These are phyloP conservation scores for Psittacula echo DNA, from an alignment of 2,797 vertebrate species.

Conservation along the genomic window DNA sequence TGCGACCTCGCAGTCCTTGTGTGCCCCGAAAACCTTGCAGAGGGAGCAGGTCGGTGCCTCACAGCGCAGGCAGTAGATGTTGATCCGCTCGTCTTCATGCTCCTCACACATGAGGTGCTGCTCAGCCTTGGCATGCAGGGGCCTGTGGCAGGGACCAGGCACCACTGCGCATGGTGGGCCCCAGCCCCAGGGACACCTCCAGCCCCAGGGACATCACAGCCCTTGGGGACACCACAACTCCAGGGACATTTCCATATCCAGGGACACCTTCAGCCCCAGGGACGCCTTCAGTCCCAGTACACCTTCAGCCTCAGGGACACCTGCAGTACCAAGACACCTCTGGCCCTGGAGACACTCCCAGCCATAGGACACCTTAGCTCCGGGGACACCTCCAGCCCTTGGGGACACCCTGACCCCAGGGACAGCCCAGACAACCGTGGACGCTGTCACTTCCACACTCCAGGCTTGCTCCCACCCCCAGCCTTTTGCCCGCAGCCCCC, in stretches of 20 bases:
- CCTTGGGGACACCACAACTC: neutral
- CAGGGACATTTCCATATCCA: neutral
- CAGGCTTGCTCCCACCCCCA: neutral
- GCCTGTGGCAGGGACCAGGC: constrained; percentile 59
- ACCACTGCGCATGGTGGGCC: neutral
- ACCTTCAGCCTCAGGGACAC: neutral
- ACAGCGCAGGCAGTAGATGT: constrained; percentile 92
- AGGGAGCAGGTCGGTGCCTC: constrained; percentile 92
- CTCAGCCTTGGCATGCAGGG: constrained; percentile 82
- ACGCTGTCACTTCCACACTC: neutral
- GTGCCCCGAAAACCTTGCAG: constrained; percentile 92
- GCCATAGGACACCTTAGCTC: too few species aligned
- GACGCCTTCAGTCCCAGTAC: too few species aligned
- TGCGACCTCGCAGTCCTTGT: constrained; percentile 91
- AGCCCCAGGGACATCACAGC: neutral
- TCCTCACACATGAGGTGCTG: constrained; percentile 90
- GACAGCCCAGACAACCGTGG: neutral
- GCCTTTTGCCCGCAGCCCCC: neutral
- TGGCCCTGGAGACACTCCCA: too few species aligned
- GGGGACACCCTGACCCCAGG: neutral
- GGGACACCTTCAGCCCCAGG: neutral
- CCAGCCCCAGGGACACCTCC: neutral
- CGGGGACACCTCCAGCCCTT: neutral
- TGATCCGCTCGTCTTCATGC: constrained; percentile 90
- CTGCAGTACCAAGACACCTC: too few species aligned